These are phyloP conservation scores for Heliothis peltigera DNA, from an alignment of 2,888 invertebrate genomes.

Conservation along the genomic window DNA sequence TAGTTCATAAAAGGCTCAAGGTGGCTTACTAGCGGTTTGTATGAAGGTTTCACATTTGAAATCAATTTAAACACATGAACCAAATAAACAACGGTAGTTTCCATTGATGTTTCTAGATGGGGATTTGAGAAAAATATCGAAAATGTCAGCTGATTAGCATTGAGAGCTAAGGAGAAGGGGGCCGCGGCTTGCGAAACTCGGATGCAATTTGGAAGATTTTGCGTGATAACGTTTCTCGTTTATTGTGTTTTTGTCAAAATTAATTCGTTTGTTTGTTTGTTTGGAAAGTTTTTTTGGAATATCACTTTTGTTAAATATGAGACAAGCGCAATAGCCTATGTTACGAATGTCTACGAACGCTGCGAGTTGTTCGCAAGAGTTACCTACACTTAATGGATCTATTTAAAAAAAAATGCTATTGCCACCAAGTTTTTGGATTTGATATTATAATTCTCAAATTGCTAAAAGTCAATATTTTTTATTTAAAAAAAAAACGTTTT, in stretches of 20 bases:
- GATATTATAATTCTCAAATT: no score
- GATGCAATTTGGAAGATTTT: constrained; percentile 20
- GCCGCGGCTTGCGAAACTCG: constrained; percentile 15
- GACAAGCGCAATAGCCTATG: no score
- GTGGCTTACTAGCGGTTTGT: constrained; percentile 12
- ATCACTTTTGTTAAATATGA: no score
- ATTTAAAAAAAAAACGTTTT: no score
- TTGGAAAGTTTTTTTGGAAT: neutral
- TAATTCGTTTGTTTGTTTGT: neutral
- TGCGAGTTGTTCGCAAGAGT: no score
- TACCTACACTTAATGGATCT: no score
- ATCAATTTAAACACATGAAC: constrained; percentile 46
- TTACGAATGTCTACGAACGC: no score
- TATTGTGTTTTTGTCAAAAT: neutral
- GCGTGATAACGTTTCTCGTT: neutral
- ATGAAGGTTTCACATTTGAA: constrained; percentile 37
- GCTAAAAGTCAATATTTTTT: no score
- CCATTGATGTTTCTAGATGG: constrained; percentile 28
- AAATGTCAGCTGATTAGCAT: constrained; percentile 20
- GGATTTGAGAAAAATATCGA: constrained; percentile 18
- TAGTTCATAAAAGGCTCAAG: constrained; percentile 34
- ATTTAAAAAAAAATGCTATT: no score
- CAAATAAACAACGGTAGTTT: constrained; percentile 62
- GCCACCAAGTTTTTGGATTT: no score
- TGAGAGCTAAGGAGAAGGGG: constrained; percentile 9